Percentiles rank a stretch among this genome's conserved stretches.
Evolutionary conservation across 1,140 invertebrate genomes (phyloP).

Genomic region (Plutomurus gul): DNA sequence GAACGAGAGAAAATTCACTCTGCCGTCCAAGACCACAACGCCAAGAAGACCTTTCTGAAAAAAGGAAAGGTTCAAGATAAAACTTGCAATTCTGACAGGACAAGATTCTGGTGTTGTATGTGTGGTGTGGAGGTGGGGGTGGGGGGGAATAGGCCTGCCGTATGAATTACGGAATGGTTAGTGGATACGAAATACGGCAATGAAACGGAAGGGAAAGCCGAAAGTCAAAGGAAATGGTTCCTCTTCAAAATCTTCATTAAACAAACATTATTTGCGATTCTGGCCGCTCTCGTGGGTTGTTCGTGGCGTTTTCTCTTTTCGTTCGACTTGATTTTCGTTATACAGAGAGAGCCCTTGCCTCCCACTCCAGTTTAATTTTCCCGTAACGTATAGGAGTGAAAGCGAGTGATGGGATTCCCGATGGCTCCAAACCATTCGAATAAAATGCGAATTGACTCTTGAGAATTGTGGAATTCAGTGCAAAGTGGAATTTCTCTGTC

Average conservation of each 20-base stretch:
- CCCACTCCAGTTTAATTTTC: too few species aligned
- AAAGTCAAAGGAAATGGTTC: slow-evolving; percentile 14
- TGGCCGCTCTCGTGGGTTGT: background rate
- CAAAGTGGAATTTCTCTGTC: too few species aligned
- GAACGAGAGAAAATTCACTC: background rate
- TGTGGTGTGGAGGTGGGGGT: too few species aligned
- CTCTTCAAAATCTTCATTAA: slow-evolving; percentile 27
- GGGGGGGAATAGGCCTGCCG: background rate
- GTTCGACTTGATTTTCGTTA: background rate
- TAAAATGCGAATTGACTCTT: background rate
- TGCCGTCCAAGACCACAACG: background rate
- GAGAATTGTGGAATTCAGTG: too few species aligned
- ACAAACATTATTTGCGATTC: slow-evolving; percentile 3
- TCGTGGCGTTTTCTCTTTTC: background rate
- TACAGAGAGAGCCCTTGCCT: background rate
- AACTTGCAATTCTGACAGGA: too few species aligned
- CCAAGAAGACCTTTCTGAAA: background rate
- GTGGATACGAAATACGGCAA: background rate
- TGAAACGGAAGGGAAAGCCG: background rate
- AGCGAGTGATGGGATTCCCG: background rate
- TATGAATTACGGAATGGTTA: background rate
- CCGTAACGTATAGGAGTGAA: background rate
- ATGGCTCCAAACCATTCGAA: background rate
- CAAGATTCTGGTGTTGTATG: too few species aligned
- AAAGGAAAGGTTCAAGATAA: too few species aligned